Base-by-base conservation (phyloP, 2,113 vertebrate species). In the Alouatta palliata region DNA sequence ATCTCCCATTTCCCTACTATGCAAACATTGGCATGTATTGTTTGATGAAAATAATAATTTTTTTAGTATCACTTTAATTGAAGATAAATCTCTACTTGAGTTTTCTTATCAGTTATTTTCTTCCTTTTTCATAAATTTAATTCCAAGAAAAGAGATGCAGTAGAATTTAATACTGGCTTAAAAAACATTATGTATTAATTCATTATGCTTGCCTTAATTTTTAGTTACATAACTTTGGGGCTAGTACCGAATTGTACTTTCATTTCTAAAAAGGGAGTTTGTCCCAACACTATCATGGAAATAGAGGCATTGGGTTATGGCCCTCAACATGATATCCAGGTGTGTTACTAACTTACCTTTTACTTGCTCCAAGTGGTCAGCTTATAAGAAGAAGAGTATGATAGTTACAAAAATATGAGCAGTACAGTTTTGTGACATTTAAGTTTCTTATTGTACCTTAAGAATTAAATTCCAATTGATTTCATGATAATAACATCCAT, bases 11-110 rank as follows among this genome's bases (percentile, higher is more conserved):
- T 30, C 1, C 13, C 16, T 91, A 12, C 4, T 6, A 61, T 0
- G 54, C 35, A 89, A 79, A 58, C 16, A 13, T 12, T 71, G 35
- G 8, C 14, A n/a, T 54, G 7, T 40, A 81, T 10, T 79, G 0
- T 77, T 84, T 85, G 30, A 86, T 35, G 32, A 92, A 90, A 83
- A 66, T 49, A 35, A 10, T 75, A 61, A 68, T 94, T 37, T 96
- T 3, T 37, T 21, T n/a, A n/a, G 10, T 70, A 93, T 88, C 71
- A 54, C 13, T 80, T 94, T 96, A 87, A 70, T 64, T 70, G 90
- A 96, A 93, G 35, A 80, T 35, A 81, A 58, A 66, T 3, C 16
- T 49, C 56, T 76, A 6, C 58, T 84, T 88, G 10, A 49, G 30
- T 47, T 94, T 92, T 84, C 35, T 89, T 66, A 54, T 81, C 8